Evolutionary conservation across 2,797 vertebrate species (phyloP), one percentile per base, ranked within the genome.

Genomic region (Scleropages formosus): DNA sequence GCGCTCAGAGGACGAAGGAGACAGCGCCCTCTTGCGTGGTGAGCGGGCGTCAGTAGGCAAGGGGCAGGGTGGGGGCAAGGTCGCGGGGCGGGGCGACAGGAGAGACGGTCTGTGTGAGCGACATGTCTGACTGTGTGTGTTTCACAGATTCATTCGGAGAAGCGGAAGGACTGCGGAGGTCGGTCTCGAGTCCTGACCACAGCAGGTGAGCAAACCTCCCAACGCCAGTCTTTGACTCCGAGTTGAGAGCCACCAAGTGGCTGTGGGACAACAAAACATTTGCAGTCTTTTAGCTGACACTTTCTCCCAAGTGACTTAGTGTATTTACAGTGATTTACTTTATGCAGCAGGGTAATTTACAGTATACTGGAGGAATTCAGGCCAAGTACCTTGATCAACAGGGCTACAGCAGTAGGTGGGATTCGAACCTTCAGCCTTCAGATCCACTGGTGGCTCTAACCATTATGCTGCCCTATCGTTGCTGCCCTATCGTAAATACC

Each of bases 181-280:
- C 91, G 58, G 86, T 89, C 60, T 91, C 91, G 76, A 93, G 91
- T 77, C 91, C 92, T 0, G 86, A 92, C 82, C 90, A 89, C 83
- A 88, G 88, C 89, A 92, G 92, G 92, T 93, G 75, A 49, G 15
- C n/a, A 81, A 72, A 72, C 18, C 0, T 0, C 31, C 77, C 6
- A 2, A 2, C 31, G 39, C 66, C 15, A 27, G 66, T 20, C 0
- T 12, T 6, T 24, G 15, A 31, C 39, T 31, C 64, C 16, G 46
- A 56, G 20, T 58, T 27, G 15, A 9, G 22, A 20, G 15, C 0
- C 0, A 47, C 63, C 22, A 3, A 0, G 26, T 49, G 67, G 46
- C 27, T 11, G 26, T 4, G 47, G 24, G 56, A 39, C 31, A 2
- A 9, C 27, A 60, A 1, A 6, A 58, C 18, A n/a, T n/a, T n/a